phyloP scores from a whole-genome alignment of 2,113 vertebrate genomes.

The Acrocephalus kingi region DNA sequence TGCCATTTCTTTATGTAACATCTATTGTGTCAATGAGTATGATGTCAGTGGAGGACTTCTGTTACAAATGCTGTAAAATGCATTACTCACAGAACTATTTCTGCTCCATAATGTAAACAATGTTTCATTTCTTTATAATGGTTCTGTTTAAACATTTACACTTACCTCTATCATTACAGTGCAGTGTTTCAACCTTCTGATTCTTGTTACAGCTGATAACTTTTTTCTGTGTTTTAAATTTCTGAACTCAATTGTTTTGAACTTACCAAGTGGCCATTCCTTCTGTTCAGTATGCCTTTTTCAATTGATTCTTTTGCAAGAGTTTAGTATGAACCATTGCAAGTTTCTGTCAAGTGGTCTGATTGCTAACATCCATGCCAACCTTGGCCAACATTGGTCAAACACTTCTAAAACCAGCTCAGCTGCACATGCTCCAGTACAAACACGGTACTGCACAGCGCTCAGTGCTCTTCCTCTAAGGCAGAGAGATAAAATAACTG shows the following conservation, averaged over 20 bases:
- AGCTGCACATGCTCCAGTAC: not conserved
- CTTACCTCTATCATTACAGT: not conserved
- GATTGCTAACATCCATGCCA: not conserved
- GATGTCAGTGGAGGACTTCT: not conserved
- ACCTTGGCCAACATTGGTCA: not conserved
- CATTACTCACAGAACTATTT: not conserved
- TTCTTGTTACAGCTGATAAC: not conserved
- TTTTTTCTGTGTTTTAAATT: not conserved
- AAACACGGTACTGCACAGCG: fast-evolving
- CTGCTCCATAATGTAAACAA: not conserved
- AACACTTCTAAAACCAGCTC: not conserved
- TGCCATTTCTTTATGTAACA: not conserved
- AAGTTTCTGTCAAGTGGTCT: not conserved
- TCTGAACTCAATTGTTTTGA: not conserved
- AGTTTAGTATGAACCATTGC: not conserved
- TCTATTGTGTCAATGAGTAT: not conserved
- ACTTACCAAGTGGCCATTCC: not conserved
- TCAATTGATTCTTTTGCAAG: not conserved
- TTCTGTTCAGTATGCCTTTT: not conserved
- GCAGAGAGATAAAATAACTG: not conserved
- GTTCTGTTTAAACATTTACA: not conserved
- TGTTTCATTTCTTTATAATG: not conserved
- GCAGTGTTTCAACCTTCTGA: not conserved
- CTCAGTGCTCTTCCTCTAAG: not conserved
- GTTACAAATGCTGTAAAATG: not conserved